Evolutionary conservation across 2,797 vertebrate genomes (phyloP).

Genomic region (Liparis tanakae): DNA sequence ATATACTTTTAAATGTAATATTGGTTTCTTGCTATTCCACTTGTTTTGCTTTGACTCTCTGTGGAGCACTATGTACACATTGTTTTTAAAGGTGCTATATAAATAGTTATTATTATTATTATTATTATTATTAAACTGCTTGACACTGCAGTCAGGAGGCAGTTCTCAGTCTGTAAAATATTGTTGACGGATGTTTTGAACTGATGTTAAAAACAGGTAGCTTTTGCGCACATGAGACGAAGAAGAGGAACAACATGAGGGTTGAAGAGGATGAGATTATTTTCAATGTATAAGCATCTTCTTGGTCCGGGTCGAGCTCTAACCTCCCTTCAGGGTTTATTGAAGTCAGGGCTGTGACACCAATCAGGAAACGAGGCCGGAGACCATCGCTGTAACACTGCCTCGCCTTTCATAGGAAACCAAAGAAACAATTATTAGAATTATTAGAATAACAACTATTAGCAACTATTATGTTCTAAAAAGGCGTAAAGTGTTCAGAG

Average conservation of each 20-base stretch:
- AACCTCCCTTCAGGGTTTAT: constrained; percentile 17
- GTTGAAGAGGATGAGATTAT: neutral
- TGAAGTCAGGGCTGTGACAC: constrained; percentile 26
- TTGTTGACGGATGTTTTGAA: neutral
- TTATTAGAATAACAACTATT: too few species aligned
- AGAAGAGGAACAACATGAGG: neutral
- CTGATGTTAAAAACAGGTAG: neutral
- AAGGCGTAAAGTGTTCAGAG: constrained; percentile 15
- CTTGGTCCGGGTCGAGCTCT: neutral
- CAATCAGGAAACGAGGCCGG: constrained; percentile 15
- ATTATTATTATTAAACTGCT: neutral
- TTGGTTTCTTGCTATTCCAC: too few species aligned
- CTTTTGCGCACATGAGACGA: neutral
- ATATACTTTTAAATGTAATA: too few species aligned
- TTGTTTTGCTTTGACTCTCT: too few species aligned
- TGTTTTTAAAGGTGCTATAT: too few species aligned
- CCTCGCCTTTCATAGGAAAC: neutral
- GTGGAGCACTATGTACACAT: too few species aligned
- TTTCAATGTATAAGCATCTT: neutral
- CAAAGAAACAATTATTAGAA: neutral
- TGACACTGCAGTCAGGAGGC: neutral
- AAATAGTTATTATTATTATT: too few species aligned
- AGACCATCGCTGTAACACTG: neutral
- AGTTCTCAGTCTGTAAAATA: neutral
- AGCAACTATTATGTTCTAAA: constrained; percentile 3